Percentiles rank a stretch among this genome's conserved stretches.
Conservation (phyloP, 2,797 vertebrate species). For the Lycodopsis pacificus region DNA sequence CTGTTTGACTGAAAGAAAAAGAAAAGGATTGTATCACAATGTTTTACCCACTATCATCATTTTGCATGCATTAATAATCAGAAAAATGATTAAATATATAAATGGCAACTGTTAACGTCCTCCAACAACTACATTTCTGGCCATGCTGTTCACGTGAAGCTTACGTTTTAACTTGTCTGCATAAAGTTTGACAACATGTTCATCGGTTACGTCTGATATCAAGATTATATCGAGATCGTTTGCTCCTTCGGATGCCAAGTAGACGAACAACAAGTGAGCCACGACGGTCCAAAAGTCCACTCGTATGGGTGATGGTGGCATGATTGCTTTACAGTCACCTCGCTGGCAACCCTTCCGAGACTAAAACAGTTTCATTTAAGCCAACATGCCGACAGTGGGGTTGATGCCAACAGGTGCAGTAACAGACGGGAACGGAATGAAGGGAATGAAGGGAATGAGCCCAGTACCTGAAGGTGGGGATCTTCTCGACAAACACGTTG, state of each 20-base stretch:
- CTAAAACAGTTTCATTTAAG: not conserved
- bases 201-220: not conserved
- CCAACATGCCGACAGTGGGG: not conserved
- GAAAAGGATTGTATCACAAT: not conserved
- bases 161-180: not conserved
- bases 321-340: conserved; percentile 32
- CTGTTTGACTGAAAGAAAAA: conserved; percentile 83
- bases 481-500: conserved; percentile 87
- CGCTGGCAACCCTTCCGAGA: conserved; percentile 12
- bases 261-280: conserved; percentile 31
- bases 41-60: not conserved
- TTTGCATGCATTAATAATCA: not conserved
- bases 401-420: not conserved
- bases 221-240: not conserved
- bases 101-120: not conserved
- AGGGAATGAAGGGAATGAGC: not conserved
- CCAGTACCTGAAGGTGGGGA: conserved; percentile 88
- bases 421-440: not conserved
- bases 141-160: not conserved
- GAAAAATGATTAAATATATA: not conserved
- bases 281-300: conserved; percentile 65
- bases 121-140: not conserved
- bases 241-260: conserved; percentile 8
- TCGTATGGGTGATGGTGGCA: conserved; percentile 66
- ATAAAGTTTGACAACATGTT: not conserved